Evolutionary conservation across 2,797 vertebrate species (phyloP).

Genomic region (Tachyglossus aculeatus): DNA sequence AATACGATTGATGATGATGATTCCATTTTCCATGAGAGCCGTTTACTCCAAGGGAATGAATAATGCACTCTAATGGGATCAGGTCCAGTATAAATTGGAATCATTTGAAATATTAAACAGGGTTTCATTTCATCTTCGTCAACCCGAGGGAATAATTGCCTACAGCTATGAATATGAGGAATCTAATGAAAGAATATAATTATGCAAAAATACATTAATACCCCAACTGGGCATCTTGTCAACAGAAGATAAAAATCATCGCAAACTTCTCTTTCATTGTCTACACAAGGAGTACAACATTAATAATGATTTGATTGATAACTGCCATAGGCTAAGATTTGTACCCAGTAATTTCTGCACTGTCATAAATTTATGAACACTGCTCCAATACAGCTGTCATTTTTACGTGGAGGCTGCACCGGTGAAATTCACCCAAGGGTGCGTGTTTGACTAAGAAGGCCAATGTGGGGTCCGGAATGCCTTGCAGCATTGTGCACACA

Average conservation of each 20-base stretch:
- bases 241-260: conserved; percentile 19
- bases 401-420: too few species aligned
- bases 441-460: too few species aligned
- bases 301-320: conserved; percentile 44
- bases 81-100: conserved; percentile 1
- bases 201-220: conserved; percentile 46
- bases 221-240: conserved; percentile 29
- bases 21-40: too few species aligned
- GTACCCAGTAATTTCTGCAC: conserved; percentile 15
- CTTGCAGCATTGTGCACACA: too few species aligned
- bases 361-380: conserved; percentile 32
- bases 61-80: not conserved
- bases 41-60: too few species aligned
- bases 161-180: conserved; percentile 44
- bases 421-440: too few species aligned
- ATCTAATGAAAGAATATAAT: conserved; percentile 49
- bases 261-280: conserved; percentile 41
- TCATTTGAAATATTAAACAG: conserved; percentile 38
- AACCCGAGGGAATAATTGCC: conserved; percentile 43
- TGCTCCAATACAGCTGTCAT: too few species aligned
- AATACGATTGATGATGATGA: too few species aligned
- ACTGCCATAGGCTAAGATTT: conserved; percentile 31
- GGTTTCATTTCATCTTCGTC: conserved; percentile 23
- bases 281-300: conserved; percentile 15
- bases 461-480: too few species aligned